Conservation (phyloP, 2,113 vertebrate genomes). For the Pungitius pungitius region DNA sequence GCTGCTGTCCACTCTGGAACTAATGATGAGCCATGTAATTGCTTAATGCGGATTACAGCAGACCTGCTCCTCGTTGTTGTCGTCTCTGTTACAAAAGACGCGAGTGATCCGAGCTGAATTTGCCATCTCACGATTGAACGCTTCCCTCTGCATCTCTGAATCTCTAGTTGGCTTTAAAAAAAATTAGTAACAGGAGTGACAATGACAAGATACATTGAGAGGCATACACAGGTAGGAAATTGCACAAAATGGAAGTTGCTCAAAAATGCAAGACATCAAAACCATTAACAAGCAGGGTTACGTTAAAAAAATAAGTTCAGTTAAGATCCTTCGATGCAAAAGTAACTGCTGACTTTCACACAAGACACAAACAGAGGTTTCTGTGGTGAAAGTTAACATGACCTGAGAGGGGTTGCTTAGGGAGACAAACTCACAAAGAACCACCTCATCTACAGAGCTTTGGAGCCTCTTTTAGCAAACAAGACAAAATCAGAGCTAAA, state of each 20-base stretch:
- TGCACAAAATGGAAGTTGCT: neutral
- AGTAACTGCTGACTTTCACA: neutral
- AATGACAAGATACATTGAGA: neutral
- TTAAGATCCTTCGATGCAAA: no score
- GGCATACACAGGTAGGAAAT: neutral
- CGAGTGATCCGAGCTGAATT: constrained; percentile 5
- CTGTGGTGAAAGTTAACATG: neutral
- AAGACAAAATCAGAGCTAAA: neutral
- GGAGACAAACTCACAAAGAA: neutral
- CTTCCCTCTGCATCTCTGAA: neutral
- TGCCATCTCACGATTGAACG: neutral
- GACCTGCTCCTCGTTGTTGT: neutral
- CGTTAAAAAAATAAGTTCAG: no score
- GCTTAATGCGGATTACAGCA: neutral
- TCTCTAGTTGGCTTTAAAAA: neutral
- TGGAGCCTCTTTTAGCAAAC: neutral
- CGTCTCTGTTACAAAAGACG: neutral
- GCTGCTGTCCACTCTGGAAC: constrained; percentile 27
- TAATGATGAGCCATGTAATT: constrained; percentile 19
- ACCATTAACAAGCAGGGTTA: neutral
- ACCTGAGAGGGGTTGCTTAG: neutral
- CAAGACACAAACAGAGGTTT: neutral
- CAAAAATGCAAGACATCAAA: neutral
- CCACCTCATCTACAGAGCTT: neutral
- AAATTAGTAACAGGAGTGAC: no score